A percentile compares a stretch with the other conserved stretches of the same genome.
phyloP scores from a whole-genome alignment of 1,140 invertebrate genomes.

The Neelides sp. region DNA sequence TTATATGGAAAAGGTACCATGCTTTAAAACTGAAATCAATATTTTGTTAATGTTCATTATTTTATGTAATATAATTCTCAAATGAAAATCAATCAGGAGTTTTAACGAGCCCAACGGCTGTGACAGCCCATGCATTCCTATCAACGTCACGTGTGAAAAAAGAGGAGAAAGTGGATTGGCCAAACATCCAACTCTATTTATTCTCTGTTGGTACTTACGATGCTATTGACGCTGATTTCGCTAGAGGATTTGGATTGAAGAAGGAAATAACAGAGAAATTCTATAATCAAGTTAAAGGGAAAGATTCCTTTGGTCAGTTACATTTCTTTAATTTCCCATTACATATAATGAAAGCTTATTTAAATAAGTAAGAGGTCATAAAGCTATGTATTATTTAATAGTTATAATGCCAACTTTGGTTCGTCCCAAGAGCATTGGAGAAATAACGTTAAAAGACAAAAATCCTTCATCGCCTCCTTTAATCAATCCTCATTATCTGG shows the following conservation, averaged over 20 bases:
- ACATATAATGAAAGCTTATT: too few species aligned
- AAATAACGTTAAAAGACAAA: slow-evolving; percentile 22
- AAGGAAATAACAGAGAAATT: slow-evolving; percentile 10
- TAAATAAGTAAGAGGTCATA: too few species aligned
- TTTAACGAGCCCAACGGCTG: slow-evolving; percentile 1
- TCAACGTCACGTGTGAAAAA: background rate
- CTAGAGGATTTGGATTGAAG: slow-evolving; percentile 6
- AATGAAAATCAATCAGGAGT: slow-evolving; percentile 5
- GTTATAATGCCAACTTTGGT: slow-evolving; percentile 8
- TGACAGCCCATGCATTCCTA: slow-evolving; percentile 7
- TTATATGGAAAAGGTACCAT: slow-evolving; percentile 20
- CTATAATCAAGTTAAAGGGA: slow-evolving; percentile 1
- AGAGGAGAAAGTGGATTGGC: slow-evolving; percentile 17
- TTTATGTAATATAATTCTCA: background rate
- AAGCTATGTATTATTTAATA: too few species aligned
- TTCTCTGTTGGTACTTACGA: background rate
- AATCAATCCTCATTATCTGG: slow-evolving; percentile 24
- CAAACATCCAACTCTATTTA: slow-evolving; percentile 19
- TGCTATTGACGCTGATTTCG: background rate
- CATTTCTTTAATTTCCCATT: too few species aligned
- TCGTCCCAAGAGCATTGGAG: slow-evolving; percentile 15
- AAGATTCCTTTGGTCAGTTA: slow-evolving; percentile 15
- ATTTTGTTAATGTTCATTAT: too few species aligned
- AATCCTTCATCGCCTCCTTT: slow-evolving; percentile 18
- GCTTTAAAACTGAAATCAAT: background rate